phyloP scores from a whole-genome alignment of 2,888 invertebrate genomes.

The Cetonia aurata region DNA sequence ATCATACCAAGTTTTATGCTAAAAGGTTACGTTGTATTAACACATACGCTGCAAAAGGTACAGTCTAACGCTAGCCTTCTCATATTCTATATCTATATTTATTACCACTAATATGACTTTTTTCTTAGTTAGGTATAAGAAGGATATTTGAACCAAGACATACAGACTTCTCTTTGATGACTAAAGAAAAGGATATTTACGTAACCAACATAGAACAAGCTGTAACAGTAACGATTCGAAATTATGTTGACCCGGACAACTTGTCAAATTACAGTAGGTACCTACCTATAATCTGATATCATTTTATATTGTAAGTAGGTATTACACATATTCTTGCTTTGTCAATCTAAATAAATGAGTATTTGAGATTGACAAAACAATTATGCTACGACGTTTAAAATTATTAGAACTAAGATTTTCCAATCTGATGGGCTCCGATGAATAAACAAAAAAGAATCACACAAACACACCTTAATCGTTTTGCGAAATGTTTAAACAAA shows the following conservation, averaged over 20 bases:
- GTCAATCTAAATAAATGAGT: too few relatives aligned
- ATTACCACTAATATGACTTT: conserved; percentile 30
- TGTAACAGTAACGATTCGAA: conserved; percentile 85
- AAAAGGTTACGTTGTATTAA: conserved; percentile 83
- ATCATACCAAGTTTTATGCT: conserved; percentile 85
- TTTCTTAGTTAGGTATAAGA: conserved; percentile 78
- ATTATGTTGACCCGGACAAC: conserved; percentile 74
- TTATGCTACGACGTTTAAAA: too few relatives aligned
- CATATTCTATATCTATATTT: too few relatives aligned
- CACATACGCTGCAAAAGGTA: conserved; percentile 86
- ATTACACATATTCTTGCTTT: too few relatives aligned
- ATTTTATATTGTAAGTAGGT: too few relatives aligned
- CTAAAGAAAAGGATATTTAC: conserved; percentile 80
- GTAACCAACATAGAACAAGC: conserved; percentile 88
- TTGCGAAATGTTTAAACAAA: conserved; percentile 53
- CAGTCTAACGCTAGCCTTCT: too few relatives aligned
- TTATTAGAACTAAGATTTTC: too few relatives aligned
- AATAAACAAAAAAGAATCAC: conserved; percentile 4
- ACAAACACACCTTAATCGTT: conserved; percentile 7
- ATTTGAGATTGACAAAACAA: too few relatives aligned
- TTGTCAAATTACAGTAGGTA: conserved; percentile 66
- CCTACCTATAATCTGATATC: conserved; percentile 46
- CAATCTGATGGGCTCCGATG: too few relatives aligned
- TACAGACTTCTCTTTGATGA: conserved; percentile 85
- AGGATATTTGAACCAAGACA: conserved; percentile 86